A percentile compares a stretch with the other conserved stretches of the same genome.
phyloP scores from a whole-genome alignment of 2,113 vertebrate species.

The Ornithorhynchus anatinus region DNA sequence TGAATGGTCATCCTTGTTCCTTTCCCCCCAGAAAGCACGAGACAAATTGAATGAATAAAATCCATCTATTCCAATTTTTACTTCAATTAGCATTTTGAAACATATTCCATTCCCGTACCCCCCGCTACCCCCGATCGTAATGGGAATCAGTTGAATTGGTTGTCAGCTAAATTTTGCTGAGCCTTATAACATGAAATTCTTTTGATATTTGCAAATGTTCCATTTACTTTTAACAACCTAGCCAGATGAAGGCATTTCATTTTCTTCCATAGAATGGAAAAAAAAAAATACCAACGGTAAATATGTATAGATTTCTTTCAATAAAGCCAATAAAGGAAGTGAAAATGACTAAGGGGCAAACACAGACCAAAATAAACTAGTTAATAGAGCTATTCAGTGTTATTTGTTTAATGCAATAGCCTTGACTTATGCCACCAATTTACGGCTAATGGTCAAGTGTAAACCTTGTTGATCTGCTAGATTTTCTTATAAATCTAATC shows the following conservation, averaged over 20 bases:
- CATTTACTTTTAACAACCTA: background rate
- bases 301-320: slow-evolving; percentile 7
- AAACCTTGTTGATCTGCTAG: slow-evolving; percentile 54
- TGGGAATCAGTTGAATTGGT: no score
- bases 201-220: slow-evolving; percentile 11
- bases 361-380: slow-evolving; percentile 30
- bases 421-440: slow-evolving; percentile 44
- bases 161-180: slow-evolving; percentile 3
- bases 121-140: no score
- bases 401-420: slow-evolving; percentile 44
- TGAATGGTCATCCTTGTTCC: no score
- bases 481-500: slow-evolving; percentile 66
- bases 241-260: background rate
- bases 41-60: no score
- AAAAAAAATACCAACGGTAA: background rate
- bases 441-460: slow-evolving; percentile 48
- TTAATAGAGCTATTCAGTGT: slow-evolving; percentile 22
- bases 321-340: slow-evolving; percentile 11
- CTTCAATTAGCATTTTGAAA: no score
- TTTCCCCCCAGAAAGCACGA: no score
- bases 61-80: no score
- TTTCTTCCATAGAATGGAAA: background rate
- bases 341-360: slow-evolving; percentile 37
- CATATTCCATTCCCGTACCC: no score
- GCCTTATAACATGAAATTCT: background rate